These are phyloP conservation scores for Pristionchus mayeri DNA, from an alignment of 2,888 invertebrate genomes.

Conservation along the genomic window DNA sequence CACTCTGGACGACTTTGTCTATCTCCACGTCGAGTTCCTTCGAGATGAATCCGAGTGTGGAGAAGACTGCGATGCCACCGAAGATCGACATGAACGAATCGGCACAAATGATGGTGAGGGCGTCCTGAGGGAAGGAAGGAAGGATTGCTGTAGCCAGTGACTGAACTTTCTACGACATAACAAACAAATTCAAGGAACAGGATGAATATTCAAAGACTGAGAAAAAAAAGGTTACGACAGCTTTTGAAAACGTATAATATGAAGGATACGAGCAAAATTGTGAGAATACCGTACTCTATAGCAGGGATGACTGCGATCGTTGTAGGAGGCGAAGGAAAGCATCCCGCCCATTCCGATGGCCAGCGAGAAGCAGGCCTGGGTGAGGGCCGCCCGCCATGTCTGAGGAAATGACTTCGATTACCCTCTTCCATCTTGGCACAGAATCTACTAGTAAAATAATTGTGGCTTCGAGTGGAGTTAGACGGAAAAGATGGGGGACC, in stretches of 20 bases:
- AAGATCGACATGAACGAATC: constrained; percentile 66
- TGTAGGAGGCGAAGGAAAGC: constrained; percentile 61
- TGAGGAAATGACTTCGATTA: constrained; percentile 23
- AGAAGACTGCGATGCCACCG: constrained; percentile 73
- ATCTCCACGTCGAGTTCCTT: constrained; percentile 62
- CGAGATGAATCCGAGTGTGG: constrained; percentile 77
- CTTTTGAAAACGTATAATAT: constrained; percentile 50
- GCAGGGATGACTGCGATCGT: constrained; percentile 61
- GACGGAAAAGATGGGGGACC: too few species aligned
- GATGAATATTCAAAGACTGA: constrained; percentile 68
- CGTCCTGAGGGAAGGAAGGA: constrained; percentile 53
- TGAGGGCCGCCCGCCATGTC: constrained; percentile 65
- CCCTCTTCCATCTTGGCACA: not conserved
- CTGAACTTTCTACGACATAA: too few species aligned
- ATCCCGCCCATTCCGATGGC: constrained; percentile 67
- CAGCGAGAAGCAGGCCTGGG: constrained; percentile 64
- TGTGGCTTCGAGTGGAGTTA: too few species aligned
- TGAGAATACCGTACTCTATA: constrained; percentile 50
- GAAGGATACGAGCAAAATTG: not conserved
- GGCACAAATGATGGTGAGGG: constrained; percentile 61
- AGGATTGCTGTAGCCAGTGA: not conserved
- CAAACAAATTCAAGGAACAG: too few species aligned
- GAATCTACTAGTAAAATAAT: too few species aligned
- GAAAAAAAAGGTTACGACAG: constrained; percentile 72
- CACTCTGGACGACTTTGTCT: constrained; percentile 60